phyloP scores from a whole-genome alignment of 1,140 invertebrate genomes.

The Drosophila albomicans region DNA sequence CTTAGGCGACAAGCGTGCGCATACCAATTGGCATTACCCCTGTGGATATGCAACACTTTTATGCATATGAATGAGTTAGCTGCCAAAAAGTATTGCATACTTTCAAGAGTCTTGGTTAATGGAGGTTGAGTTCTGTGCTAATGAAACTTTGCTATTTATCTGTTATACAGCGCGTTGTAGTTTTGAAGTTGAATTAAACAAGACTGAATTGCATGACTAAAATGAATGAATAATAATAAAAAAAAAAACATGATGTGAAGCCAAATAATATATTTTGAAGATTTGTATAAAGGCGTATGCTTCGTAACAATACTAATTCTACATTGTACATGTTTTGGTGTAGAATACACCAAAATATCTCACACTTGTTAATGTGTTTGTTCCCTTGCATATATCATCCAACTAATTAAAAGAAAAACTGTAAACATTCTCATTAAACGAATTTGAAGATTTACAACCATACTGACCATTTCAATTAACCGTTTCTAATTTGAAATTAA shows the following conservation, averaged over 20 bases:
- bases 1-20: conserved; percentile 58
- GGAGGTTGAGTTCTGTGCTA: not conserved
- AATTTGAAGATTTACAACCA: not conserved
- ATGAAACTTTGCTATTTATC: not conserved
- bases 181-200: not conserved
- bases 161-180: not conserved
- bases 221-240: not conserved
- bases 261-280: not conserved
- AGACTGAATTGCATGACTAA: not conserved
- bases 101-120: conserved; percentile 6
- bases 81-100: conserved; percentile 27
- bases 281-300: no score
- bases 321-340: no score
- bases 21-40: not conserved
- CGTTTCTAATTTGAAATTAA: conserved; percentile 31
- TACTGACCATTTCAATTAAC: conserved; percentile 21
- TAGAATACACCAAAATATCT: no score
- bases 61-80: accelerated
- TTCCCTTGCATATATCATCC: not conserved
- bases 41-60: conserved; percentile 31
- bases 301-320: no score
- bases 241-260: not conserved
- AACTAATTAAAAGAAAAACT: not conserved
- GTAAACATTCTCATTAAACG: not conserved
- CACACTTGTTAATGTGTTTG: no score